phyloP scores from a whole-genome alignment of 2,888 invertebrate genomes.

The Clivina fossor region DNA sequence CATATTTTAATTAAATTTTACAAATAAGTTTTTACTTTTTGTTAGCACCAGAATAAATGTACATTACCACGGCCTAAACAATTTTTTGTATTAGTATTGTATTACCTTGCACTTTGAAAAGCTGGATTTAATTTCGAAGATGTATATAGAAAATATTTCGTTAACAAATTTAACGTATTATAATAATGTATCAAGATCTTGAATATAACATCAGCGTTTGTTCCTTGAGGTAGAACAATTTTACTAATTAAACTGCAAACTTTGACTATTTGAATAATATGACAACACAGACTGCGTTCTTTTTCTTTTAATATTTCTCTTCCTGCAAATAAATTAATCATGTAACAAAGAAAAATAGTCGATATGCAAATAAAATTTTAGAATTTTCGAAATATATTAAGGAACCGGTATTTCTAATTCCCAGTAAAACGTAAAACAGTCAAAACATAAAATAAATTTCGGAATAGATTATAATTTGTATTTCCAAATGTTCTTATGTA shows the following conservation, averaged over 20 bases:
- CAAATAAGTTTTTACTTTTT: neutral
- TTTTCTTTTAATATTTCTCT: slow-evolving; percentile 55
- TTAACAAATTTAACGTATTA: slow-evolving; percentile 57
- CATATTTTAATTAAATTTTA: slow-evolving; percentile 8
- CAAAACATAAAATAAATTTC: slow-evolving; percentile 51
- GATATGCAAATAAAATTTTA: no score
- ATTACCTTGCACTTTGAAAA: slow-evolving; percentile 50
- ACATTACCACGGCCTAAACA: no score
- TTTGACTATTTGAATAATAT: slow-evolving; percentile 58
- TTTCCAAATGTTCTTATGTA: no score
- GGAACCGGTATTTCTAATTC: no score
- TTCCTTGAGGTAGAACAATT: slow-evolving; percentile 57
- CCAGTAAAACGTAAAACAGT: no score
- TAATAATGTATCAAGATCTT: slow-evolving; percentile 60
- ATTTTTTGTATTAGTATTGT: neutral
- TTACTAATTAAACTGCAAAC: slow-evolving; percentile 57
- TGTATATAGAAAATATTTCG: slow-evolving; percentile 61
- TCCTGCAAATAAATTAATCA: no score
- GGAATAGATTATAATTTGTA: slow-evolving; percentile 53
- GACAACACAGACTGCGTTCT: slow-evolving; percentile 61
- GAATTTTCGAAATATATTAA: no score
- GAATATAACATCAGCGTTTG: slow-evolving; percentile 58
- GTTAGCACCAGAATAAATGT: no score
- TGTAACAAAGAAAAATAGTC: no score
- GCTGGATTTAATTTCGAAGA: slow-evolving; percentile 54